phyloP scores from a whole-genome alignment of 2,113 vertebrate genomes.

The Ivindomyrus marchei region DNA sequence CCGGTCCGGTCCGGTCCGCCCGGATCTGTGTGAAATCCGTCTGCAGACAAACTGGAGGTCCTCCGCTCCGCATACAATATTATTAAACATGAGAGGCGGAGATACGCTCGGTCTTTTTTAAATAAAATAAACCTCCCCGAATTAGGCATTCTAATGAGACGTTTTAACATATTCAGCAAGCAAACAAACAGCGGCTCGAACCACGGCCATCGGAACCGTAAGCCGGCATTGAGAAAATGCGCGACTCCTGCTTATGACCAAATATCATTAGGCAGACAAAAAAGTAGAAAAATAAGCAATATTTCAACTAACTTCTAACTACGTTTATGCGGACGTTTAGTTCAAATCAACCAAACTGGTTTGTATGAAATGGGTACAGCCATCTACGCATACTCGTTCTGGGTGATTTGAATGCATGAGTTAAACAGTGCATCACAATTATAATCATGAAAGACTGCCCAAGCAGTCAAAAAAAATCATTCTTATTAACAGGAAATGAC shows the following conservation, averaged over 20 bases:
- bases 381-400: not conserved
- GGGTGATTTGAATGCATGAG: not conserved
- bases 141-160: slow-evolving; percentile 61
- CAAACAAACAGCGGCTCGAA: slow-evolving; percentile 13
- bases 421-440: not conserved
- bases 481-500: not conserved
- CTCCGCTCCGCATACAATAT: not conserved
- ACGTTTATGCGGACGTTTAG: not conserved
- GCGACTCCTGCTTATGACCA: not conserved
- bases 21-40: not conserved
- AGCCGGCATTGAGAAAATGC: not conserved
- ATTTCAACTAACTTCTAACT: not conserved
- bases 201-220: not conserved
- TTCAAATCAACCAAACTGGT: not conserved
- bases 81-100: slow-evolving; percentile 66
- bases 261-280: not conserved
- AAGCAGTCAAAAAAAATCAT: not conserved
- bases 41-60: not conserved
- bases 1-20: not conserved
- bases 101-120: slow-evolving; percentile 71
- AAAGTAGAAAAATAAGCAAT: not conserved
- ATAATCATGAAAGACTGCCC: not conserved
- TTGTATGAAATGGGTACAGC: not conserved
- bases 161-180: slow-evolving; percentile 54
- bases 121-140: slow-evolving; percentile 75